Base-by-base conservation (phyloP, 1,140 invertebrate genomes). In the Drosophila elegans region DNA sequence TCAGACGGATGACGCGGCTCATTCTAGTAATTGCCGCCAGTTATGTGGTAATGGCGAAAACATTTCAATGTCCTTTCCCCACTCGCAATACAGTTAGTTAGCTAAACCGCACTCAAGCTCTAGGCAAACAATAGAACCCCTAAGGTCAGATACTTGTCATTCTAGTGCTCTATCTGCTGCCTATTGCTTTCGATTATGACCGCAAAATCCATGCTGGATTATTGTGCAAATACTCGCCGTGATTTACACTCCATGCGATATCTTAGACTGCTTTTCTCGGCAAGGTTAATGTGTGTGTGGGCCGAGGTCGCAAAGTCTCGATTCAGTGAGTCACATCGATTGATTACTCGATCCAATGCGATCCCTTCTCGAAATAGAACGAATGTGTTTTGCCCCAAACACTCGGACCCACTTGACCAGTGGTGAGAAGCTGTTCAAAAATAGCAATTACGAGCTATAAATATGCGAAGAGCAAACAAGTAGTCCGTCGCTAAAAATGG, bases 61-160 rank as follows among this genome's bases (percentile, higher is more conserved):
- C 69, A 88, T 88, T 88, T 88, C 84, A 88, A 88, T 88, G 84
- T 88, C 84, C 84, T 88, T 88, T 73, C 51, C 54, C 61, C 67
- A 73, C 57, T 48, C 46, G 53, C 55, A 78, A 34, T 79, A 82
- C 78, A 79, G 83, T 82, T 88, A 86, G 56, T 49, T 71, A 49
- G 68, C 49, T 61, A 53, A 56, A 41, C 46, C 54, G 39, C 66
- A 72, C 60, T 68, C 53, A 46, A 63, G 57, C 54, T 60, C n/a
- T 29, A 29, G 44, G 42, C 54, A 68, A 80, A 67, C 57, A 74
- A 77, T 56, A 52, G 53, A 66, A 32, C 61, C 56, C 21, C 32
- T 81, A 82, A 85, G 82, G 83, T 82, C 81, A 84, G 51, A 21
- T 51, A 83, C 80, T 74, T 82, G 78, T 72, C 59, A 53, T 48